phyloP scores from a whole-genome alignment of 2,113 vertebrate genomes.

The Dromiciops gliroides region DNA sequence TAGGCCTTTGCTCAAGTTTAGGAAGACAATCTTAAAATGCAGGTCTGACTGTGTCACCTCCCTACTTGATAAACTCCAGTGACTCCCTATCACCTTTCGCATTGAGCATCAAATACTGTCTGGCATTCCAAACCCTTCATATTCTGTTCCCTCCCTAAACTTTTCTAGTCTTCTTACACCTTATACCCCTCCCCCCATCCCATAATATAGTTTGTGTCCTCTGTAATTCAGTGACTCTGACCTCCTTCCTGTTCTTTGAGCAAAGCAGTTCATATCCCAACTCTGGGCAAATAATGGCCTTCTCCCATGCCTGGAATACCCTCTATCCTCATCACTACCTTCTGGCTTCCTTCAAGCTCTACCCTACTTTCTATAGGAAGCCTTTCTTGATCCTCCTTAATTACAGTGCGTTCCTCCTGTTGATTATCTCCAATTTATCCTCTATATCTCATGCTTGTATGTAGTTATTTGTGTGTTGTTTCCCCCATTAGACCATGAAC shows the following conservation, averaged over 20 bases:
- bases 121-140: neutral
- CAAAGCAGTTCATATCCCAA: neutral
- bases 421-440: neutral
- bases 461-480: neutral
- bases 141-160: neutral
- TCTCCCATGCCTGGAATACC: neutral
- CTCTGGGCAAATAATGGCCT: neutral
- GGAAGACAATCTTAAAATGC: slow-evolving; percentile 17
- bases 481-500: neutral
- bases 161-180: neutral
- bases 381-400: neutral
- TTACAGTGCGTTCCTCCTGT: neutral
- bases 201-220: neutral
- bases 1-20: neutral
- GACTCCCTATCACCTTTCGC: neutral
- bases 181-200: neutral
- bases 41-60: neutral
- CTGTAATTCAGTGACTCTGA: neutral
- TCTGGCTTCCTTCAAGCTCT: neutral
- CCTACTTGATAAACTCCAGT: neutral
- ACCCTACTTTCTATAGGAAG: neutral
- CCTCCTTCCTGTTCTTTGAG: neutral
- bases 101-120: neutral
- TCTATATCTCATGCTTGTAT: neutral
- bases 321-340: neutral